A percentile compares a stretch with the other conserved stretches of the same genome.
phyloP scores from a whole-genome alignment of 2,888 invertebrate genomes.

The Pherbina coryleti region DNA sequence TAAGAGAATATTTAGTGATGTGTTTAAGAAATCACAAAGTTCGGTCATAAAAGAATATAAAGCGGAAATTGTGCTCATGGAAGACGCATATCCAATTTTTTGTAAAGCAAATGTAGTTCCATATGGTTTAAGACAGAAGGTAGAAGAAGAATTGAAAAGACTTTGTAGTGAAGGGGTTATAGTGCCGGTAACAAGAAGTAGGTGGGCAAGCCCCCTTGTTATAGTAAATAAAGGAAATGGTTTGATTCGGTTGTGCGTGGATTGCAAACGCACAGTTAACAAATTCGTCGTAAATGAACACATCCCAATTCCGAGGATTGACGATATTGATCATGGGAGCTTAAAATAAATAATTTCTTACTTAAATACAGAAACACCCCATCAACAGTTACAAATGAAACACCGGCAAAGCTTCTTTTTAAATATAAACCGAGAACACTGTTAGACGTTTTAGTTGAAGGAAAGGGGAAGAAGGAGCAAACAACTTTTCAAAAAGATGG shows the following conservation, averaged over 20 bases:
- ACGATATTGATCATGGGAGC: too few species aligned
- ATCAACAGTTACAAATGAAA: too few species aligned
- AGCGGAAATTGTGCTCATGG: background rate
- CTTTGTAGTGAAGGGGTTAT: background rate
- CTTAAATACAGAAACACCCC: too few species aligned
- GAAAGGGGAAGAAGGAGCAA: too few species aligned
- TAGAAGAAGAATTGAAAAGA: background rate
- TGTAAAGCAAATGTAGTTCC: background rate
- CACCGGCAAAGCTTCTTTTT: too few species aligned
- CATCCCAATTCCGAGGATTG: too few species aligned
- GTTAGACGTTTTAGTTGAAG: too few species aligned
- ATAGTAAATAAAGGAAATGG: conserved; percentile 9
- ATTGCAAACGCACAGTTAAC: conserved; percentile 18
- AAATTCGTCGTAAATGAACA: background rate
- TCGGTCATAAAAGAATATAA: background rate
- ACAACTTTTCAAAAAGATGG: too few species aligned
- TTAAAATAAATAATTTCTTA: too few species aligned
- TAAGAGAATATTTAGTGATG: background rate
- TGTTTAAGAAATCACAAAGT: background rate
- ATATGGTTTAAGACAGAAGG: background rate
- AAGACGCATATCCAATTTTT: conserved; percentile 2
- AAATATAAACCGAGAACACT: too few species aligned
- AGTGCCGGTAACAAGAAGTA: background rate
- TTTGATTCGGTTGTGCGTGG: background rate
- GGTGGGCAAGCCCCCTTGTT: conserved; percentile 7